Evolutionary conservation across 2,113 vertebrate genomes (phyloP).

Genomic region (Carassius gibelio): DNA sequence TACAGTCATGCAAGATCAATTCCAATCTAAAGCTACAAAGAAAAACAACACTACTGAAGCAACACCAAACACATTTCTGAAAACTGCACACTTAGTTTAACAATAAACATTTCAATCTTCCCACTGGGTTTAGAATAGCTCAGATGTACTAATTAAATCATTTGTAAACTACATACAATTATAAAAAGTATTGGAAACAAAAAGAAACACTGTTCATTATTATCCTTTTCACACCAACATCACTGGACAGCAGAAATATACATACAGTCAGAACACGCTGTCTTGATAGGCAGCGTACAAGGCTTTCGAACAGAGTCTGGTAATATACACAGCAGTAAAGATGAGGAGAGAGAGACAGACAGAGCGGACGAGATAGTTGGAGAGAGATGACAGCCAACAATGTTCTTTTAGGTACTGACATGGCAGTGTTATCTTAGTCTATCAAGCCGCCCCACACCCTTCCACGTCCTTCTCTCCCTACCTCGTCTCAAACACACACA

Average conservation of each 20-base stretch:
- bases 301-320: conserved; percentile 8
- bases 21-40: neutral
- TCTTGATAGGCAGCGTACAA: neutral
- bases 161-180: neutral
- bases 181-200: no score
- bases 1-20: neutral
- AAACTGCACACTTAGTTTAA: neutral
- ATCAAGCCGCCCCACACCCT: conserved; percentile 8
- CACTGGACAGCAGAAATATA: neutral
- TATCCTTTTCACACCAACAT: neutral
- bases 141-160: neutral
- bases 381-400: conserved; percentile 17
- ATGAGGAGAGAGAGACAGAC: conserved; percentile 13
- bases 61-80: neutral
- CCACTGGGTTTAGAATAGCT: neutral
- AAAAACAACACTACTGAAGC: neutral
- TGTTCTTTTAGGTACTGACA: conserved; percentile 25
- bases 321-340: conserved; percentile 11
- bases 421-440: conserved; percentile 12
- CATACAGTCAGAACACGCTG: neutral
- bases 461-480: neutral
- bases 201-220: no score
- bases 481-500: conserved; percentile 27
- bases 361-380: neutral
- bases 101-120: neutral